Evolutionary conservation across 1,140 invertebrate genomes (phyloP).

Genomic region (Drosophila arawakana): DNA sequence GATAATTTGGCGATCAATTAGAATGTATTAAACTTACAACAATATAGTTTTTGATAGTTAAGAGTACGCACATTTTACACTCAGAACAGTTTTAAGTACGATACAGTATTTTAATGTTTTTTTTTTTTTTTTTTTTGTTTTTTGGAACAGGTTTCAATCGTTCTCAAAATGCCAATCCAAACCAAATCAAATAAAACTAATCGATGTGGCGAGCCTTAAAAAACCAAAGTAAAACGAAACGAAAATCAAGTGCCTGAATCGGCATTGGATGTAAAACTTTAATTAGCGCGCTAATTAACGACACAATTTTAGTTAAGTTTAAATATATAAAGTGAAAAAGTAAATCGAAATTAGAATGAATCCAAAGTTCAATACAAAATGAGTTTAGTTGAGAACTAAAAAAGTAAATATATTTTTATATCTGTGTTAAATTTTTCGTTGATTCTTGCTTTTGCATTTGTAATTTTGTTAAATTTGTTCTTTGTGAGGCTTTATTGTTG

Average conservation of each 20-base stretch:
- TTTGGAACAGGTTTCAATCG: constrained; percentile 56
- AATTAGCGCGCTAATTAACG: constrained; percentile 42
- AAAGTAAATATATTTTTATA: constrained; percentile 45
- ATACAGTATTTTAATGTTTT: constrained; percentile 48
- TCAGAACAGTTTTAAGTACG: constrained; percentile 74
- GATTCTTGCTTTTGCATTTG: constrained; percentile 55
- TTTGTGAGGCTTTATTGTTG: constrained; percentile 51
- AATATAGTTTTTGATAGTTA: constrained; percentile 72
- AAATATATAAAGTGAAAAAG: constrained; percentile 26
- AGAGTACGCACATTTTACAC: constrained; percentile 77
- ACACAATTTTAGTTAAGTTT: constrained; percentile 42
- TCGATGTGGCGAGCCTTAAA: constrained; percentile 54
- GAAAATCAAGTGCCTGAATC: constrained; percentile 31
- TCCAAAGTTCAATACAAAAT: constrained; percentile 60
- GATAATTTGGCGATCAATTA: constrained; percentile 74
- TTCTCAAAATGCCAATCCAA: constrained; percentile 78
- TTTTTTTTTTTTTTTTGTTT: neutral
- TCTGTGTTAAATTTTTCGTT: constrained; percentile 50
- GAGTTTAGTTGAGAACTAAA: constrained; percentile 61
- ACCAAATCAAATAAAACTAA: constrained; percentile 55
- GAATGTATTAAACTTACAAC: constrained; percentile 75
- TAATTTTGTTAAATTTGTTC: constrained; percentile 72
- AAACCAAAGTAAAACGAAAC: constrained; percentile 15
- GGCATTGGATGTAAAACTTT: constrained; percentile 24
- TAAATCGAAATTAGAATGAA: constrained; percentile 35